Base-by-base conservation (phyloP, 1,140 invertebrate species). In the Olivierus martensii region DNA sequence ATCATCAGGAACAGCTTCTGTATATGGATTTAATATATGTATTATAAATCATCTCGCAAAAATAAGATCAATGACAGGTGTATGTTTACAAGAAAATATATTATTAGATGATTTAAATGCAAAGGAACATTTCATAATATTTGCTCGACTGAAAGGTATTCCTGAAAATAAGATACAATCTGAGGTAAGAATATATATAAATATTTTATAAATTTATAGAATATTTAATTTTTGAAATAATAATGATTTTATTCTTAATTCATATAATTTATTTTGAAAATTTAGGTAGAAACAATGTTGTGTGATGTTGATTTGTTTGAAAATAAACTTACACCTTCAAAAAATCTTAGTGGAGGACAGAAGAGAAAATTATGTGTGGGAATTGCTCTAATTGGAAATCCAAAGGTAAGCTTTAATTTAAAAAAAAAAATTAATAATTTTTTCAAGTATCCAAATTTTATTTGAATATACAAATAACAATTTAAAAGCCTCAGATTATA, bases 301-400 rank as follows among this genome's bases (percentile, higher is more conserved):
- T 62, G 66, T 51, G 36, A 54, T 11, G 60, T 83, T 12, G 74
- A 76, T 56, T 61, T 83, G 22, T 62, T 67, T 10, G 71, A 74
- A 18, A 83, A 84, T 64, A 67, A 67, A 34, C 67, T 77, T 67
- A 76, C 78, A 1, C 77, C 79, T 57, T 76, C 85, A 0, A 79
- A 79, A 62, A 81, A 84, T 62, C 68, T 90, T 7, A 88, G 84
- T 46, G 84, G 84, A 7, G 89, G 88, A 2, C 87, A 90, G 71
- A 87, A 89, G 65, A 71, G 89, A 34, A 89, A 89, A 61, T 67
- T 94, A 1, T 84, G 79, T 37, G 83, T 92, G 37, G 88, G 83
- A n/a, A 84, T 92, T 53, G 88, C 89, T 4, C 76, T 91, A 21
- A 82, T 89, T 56, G 85, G 63, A n/a, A 68, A 64, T 6, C 69